Evolutionary conservation across 1,140 invertebrate genomes (phyloP), one percentile per base, ranked within the genome.

Genomic region (Drosophila varians): DNA sequence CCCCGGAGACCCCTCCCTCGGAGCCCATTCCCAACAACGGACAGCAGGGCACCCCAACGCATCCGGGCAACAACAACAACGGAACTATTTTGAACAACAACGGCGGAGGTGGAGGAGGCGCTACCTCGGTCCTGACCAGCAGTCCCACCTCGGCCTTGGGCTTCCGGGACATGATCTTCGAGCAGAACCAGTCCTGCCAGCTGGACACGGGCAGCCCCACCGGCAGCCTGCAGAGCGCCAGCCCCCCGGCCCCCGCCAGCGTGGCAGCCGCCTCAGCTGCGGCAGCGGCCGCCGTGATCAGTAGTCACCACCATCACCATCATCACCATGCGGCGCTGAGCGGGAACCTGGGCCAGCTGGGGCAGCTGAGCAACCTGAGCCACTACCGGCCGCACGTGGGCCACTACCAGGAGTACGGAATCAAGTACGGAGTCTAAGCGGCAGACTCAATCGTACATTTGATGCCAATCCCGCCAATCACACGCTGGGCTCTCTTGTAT

Each of bases 161-260:
- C 3, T 91, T 91, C 47, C 88, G 90, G 45, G 90, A 91, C 51
- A 91, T 91, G 90, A 84, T 91, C 51, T 91, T 91, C 48, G 90
- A 91, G 58, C 90, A 90, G 62, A 91, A 89, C 25, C 89, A 90
- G 58, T 77, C 72, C 38, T 91, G 90, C 38, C 90, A 91, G 53
- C 74, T 91, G 88, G 90, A 91, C 48, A 89, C 86, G 11, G 88
- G 90, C 56, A 91, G 90, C 55, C 90, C 90, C 7, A 91, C 84
- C 25, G 90, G 90, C 48, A 91, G 88, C 51, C 70, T 91, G 1
- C 83, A 90, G 9, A 90, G 90, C 11, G 77, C 88, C 38, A 89
- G 84, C 70, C 90, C 90, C 21, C 89, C 90, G 7, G 72, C 77
- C 2, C 64, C 74, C 34, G 65, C 77, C 18, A 76, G 71, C 4